These are phyloP conservation scores for Catamblyrhynchus diadema DNA, from an alignment of 2,797 vertebrate genomes.

Conservation along the genomic window DNA sequence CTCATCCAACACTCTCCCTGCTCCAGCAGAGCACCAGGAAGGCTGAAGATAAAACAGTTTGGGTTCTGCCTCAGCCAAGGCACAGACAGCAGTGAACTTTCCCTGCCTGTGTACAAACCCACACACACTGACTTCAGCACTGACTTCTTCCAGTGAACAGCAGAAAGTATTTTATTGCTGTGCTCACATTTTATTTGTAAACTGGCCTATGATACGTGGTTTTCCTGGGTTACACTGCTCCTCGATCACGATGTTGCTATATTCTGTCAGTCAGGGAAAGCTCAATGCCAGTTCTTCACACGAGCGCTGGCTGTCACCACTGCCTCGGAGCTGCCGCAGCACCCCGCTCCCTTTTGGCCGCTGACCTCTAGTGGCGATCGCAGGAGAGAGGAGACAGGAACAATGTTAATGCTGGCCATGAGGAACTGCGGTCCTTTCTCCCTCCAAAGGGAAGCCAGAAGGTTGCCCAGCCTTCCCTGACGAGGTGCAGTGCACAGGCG, in stretches of 20 bases:
- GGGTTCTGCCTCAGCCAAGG: neutral
- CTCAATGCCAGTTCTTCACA: accelerated
- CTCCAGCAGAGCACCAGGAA: neutral
- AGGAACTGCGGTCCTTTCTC: neutral
- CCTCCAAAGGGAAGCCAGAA: neutral
- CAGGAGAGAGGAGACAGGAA: neutral
- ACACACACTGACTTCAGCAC: neutral
- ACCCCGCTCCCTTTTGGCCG: neutral
- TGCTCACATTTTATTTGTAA: neutral
- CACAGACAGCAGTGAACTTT: neutral
- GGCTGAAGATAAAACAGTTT: neutral
- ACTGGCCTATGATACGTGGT: accelerated
- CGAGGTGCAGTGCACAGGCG: accelerated
- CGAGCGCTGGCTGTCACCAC: accelerated
- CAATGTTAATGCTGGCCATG: accelerated
- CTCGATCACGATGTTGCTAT: accelerated
- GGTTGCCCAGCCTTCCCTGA: neutral
- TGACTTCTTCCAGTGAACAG: neutral
- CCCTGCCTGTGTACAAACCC: neutral
- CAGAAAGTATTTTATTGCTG: neutral
- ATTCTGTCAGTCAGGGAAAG: neutral
- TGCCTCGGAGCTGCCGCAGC: neutral
- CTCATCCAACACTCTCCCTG: accelerated
- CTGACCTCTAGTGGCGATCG: constrained; percentile 34
- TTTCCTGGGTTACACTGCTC: neutral